Percentiles rank a stretch among this genome's conserved stretches.
phyloP scores from a whole-genome alignment of 2,888 invertebrate genomes.

The Nemoura dubitans region DNA sequence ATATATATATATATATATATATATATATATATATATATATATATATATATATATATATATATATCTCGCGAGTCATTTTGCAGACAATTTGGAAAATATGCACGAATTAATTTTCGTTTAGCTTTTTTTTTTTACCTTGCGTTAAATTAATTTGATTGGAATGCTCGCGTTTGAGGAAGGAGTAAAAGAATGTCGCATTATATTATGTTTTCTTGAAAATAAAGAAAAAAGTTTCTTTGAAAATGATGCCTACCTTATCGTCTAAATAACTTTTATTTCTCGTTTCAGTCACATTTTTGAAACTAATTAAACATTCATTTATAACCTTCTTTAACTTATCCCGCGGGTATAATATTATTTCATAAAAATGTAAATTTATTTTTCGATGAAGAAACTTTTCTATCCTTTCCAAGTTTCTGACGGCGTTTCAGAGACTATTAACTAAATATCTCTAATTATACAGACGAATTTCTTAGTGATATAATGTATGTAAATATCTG shows the following conservation, averaged over 20 bases:
- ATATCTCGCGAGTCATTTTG: too few species aligned
- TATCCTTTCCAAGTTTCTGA: not conserved
- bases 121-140: not conserved
- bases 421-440: not conserved
- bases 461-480: not conserved
- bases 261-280: not conserved
- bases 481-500: slow-evolving; percentile 7
- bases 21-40: too few species aligned
- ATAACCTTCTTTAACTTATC: not conserved
- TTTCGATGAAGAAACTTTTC: not conserved
- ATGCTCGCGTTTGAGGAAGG: not conserved
- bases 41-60: too few species aligned
- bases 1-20: too few species aligned
- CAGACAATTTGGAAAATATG: not conserved
- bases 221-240: not conserved
- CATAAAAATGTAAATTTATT: slow-evolving; percentile 12
- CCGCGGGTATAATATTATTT: not conserved
- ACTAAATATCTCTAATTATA: not conserved
- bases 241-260: not conserved
- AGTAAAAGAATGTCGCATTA: not conserved
- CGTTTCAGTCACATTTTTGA: not conserved
- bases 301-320: slow-evolving; percentile 12
- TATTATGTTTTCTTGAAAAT: not conserved
- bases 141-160: not conserved
- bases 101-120: not conserved